These are phyloP conservation scores for Ptiloglossa arizonensis DNA, from an alignment of 1,140 invertebrate genomes.

Conservation along the genomic window DNA sequence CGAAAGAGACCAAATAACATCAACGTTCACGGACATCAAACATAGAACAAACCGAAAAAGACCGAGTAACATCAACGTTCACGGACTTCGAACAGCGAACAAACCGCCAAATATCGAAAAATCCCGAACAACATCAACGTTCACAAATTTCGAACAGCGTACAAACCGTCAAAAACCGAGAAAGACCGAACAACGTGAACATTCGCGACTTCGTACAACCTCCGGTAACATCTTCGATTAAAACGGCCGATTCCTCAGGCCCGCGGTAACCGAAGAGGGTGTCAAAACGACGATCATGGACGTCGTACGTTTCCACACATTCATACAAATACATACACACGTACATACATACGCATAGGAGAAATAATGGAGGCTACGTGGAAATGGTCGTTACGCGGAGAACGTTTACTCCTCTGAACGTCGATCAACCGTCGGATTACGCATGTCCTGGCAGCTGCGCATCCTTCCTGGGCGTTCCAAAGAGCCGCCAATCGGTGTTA, in stretches of 20 bases:
- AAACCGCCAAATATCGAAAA: too few species aligned
- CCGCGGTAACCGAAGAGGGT: background rate
- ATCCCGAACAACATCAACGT: too few species aligned
- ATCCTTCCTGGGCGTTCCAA: conserved; percentile 81
- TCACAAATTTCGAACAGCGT: too few species aligned
- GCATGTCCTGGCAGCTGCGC: conserved; percentile 79
- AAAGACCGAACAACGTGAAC: too few species aligned
- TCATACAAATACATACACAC: too few species aligned
- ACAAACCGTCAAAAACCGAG: too few species aligned
- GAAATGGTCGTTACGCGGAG: conserved; percentile 58
- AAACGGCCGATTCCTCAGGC: background rate
- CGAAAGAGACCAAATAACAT: too few species aligned
- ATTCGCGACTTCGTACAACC: background rate
- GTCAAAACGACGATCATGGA: background rate
- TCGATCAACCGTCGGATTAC: conserved; percentile 74
- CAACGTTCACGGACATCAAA: too few species aligned
- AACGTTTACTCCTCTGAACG: conserved; percentile 46
- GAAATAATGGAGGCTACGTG: conserved; percentile 31
- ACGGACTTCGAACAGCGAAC: too few species aligned
- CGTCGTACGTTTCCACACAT: background rate
- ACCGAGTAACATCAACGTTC: too few species aligned
- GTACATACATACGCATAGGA: background rate
- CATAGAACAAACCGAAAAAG: too few species aligned
- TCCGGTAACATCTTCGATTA: background rate
- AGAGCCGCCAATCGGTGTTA: conserved; percentile 62